Conservation (phyloP, 2,888 invertebrate species). For the Himalopsyche anomala region DNA sequence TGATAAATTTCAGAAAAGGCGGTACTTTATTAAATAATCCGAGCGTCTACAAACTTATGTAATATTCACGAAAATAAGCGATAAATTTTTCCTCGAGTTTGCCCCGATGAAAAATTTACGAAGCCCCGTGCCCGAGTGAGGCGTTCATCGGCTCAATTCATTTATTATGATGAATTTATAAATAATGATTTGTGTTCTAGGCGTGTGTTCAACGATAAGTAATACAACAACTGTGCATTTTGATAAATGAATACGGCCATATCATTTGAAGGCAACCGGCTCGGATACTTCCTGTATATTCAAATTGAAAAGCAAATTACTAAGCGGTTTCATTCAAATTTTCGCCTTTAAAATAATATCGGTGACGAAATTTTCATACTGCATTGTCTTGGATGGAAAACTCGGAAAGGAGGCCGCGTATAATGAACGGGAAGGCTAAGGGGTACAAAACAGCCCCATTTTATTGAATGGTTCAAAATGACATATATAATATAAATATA, state of each 20-base stretch:
- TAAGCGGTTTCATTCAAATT: neutral
- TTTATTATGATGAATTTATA: conserved; percentile 19
- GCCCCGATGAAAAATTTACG: neutral
- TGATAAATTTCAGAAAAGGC: no score
- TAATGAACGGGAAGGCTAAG: no score
- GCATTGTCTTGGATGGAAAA: neutral
- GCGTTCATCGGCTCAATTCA: conserved; percentile 7
- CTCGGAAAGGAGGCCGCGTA: neutral
- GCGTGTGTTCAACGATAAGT: neutral
- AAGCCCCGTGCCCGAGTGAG: neutral
- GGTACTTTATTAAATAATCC: no score
- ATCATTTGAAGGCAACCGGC: neutral
- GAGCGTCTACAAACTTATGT: neutral
- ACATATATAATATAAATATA: no score
- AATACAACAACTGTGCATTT: neutral
- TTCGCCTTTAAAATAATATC: conserved; percentile 10
- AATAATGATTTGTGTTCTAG: conserved; percentile 26
- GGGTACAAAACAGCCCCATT: no score
- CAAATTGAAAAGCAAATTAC: conserved; percentile 3
- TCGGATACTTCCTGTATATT: conserved; percentile 14
- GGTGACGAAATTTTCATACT: conserved; percentile 2
- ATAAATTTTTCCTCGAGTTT: neutral
- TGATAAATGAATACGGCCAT: neutral
- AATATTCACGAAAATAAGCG: neutral
- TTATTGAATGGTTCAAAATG: no score